Base-by-base conservation (phyloP, 2,797 vertebrate species). In the Macroramphosus scolopax region DNA sequence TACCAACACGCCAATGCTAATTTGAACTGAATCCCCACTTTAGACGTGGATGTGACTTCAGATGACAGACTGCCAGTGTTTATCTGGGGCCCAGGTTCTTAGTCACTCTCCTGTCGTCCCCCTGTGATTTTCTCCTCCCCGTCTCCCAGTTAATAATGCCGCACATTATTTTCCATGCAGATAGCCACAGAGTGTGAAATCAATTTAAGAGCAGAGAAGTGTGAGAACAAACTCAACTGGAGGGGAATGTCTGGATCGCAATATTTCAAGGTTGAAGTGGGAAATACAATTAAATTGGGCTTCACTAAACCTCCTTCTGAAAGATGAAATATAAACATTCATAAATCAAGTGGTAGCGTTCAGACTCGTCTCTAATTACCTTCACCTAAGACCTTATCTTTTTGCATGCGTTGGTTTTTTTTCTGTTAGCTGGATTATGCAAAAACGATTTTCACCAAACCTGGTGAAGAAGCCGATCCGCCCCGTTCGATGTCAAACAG, bases 141-240 rank as follows among this genome's bases (percentile, higher is more conserved):
- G 43, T 63, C 70, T 60, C 52, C 50, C 39, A 43, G 71, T 83
- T 83, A 82, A 86, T 85, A 86, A 85, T 65, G 65, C 78, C 29
- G 51, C 76, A 74, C 71, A 75, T 84, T 86, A 81, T 84, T 87
- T 80, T 64, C 75, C 70, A 76, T 73, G 79, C 75, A 85, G 79
- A 85, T 82, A 78, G 73, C 67, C 71, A 58, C 52, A 24, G 65
- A 87, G 82, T 70, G 63, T 85, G 81, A 88, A 88, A 87, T 86
- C 82, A 83, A 78, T 86, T 84, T 82, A 74, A 78, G 61, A 74
- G 81, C 77, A 69, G 76, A 68, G 68, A 65, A 80, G 75, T 72
- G 72, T 60, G 73, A 79, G 79, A 80, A 78, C 65, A 82, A 81
- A 82, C 63, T 72, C 63, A 35, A 69, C 80, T 62, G 53, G 54